phyloP scores from a whole-genome alignment of 2,888 invertebrate species.

The Lithophane ornitopus region DNA sequence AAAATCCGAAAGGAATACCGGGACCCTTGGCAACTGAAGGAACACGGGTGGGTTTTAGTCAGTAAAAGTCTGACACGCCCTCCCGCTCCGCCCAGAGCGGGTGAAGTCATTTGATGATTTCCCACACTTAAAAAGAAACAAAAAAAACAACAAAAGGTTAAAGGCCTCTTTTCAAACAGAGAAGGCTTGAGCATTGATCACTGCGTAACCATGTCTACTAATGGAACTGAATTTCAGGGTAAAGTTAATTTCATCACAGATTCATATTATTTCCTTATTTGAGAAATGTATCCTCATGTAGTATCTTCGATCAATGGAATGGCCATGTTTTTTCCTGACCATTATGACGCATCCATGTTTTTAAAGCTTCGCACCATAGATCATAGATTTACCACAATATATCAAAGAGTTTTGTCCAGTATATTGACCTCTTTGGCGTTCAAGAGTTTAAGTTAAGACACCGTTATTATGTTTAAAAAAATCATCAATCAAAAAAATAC shows the following conservation, averaged over 20 bases:
- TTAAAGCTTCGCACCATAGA: constrained; percentile 26
- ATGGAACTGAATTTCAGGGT: not conserved
- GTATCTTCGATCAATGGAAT: constrained; percentile 11
- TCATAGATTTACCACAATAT: constrained; percentile 50
- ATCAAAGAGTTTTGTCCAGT: constrained; percentile 51
- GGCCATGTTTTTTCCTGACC: not conserved
- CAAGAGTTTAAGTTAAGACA: constrained; percentile 30
- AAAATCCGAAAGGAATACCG: no score
- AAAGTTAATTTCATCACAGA: not conserved
- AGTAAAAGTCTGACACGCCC: no score
- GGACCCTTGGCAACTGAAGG: no score
- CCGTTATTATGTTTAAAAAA: constrained; percentile 62
- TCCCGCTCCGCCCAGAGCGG: no score
- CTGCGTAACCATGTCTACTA: not conserved
- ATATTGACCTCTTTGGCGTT: constrained; percentile 50
- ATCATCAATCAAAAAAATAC: constrained; percentile 51
- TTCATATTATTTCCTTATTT: not conserved
- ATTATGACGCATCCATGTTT: constrained; percentile 42
- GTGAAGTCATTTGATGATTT: no score
- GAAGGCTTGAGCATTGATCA: no score
- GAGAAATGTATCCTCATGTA: not conserved
- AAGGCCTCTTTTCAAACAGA: no score
- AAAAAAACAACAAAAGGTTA: no score
- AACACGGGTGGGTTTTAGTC: no score
- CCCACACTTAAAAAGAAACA: no score